Percentiles rank a stretch among this genome's conserved stretches.
phyloP scores from a whole-genome alignment of 2,113 vertebrate species.

The Crotalus viridis region DNA sequence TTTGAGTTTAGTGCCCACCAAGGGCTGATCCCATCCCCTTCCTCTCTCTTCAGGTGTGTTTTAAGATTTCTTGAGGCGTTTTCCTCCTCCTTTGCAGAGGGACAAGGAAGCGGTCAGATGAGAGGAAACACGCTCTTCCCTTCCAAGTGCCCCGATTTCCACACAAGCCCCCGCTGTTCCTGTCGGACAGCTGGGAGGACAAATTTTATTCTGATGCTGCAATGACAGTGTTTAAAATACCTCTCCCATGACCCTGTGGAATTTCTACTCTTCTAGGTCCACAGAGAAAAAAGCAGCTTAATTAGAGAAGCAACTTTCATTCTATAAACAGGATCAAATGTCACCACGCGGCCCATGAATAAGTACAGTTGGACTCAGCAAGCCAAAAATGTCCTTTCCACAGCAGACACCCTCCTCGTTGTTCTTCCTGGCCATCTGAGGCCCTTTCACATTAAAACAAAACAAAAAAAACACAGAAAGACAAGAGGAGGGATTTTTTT shows the following conservation, averaged over 20 bases:
- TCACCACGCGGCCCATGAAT: slow-evolving; percentile 45
- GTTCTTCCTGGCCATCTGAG: slow-evolving; percentile 8
- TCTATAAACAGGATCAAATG: slow-evolving; percentile 59
- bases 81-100: neutral
- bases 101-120: neutral
- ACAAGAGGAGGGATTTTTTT: neutral
- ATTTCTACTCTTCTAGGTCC: slow-evolving; percentile 54
- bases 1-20: neutral
- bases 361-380: slow-evolving; percentile 29
- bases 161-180: slow-evolving; percentile 8
- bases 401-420: slow-evolving; percentile 23
- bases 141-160: neutral
- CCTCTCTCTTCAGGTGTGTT: neutral
- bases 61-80: neutral
- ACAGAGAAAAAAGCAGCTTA: slow-evolving; percentile 35
- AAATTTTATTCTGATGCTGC: slow-evolving; percentile 61
- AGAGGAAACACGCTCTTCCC: neutral
- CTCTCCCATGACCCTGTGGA: slow-evolving; percentile 55
- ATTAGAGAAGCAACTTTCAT: slow-evolving; percentile 25
- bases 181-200: slow-evolving; percentile 60
- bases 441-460: neutral
- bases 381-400: slow-evolving; percentile 20
- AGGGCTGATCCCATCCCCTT: neutral
- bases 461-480: neutral
- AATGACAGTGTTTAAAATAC: slow-evolving; percentile 69